A percentile compares a stretch with the other conserved stretches of the same genome.
These are phyloP conservation scores for Neoseiulus cucumeris DNA, from an alignment of 1,140 invertebrate species.

Conservation along the genomic window DNA sequence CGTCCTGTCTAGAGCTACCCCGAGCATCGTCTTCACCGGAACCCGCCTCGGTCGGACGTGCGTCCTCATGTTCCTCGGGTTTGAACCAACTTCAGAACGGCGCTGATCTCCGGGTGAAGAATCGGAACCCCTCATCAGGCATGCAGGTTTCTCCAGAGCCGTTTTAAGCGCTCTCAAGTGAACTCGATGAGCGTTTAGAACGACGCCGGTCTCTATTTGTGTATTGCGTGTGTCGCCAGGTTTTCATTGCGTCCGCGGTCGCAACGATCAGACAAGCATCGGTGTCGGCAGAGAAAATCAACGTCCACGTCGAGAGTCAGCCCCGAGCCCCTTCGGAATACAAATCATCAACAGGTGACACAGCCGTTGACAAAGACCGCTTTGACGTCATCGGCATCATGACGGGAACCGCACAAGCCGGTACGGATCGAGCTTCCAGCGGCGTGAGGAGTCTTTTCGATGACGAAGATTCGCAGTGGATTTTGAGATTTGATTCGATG, in stretches of 20 bases:
- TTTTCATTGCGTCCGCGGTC: slow-evolving; percentile 3
- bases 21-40: too few relatives aligned
- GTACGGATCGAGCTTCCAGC: not conserved
- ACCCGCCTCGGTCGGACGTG: too few relatives aligned
- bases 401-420: not conserved
- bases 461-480: slow-evolving; percentile 8
- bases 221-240: slow-evolving; percentile 8
- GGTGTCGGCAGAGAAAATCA: not conserved
- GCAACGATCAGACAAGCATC: not conserved
- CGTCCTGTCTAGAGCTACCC: too few relatives aligned
- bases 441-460: not conserved
- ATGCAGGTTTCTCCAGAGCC: not conserved
- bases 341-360: not conserved
- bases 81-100: too few relatives aligned
- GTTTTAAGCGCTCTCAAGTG: not conserved
- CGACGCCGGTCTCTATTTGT: slow-evolving; percentile 3
- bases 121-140: too few relatives aligned
- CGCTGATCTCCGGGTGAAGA: too few relatives aligned
- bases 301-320: not conserved
- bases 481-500: slow-evolving; percentile 6
- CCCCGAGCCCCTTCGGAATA: not conserved
- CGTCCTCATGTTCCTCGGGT: too few relatives aligned
- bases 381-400: not conserved
- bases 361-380: not conserved
- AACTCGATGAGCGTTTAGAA: slow-evolving; percentile 7